Evolutionary conservation across 2,888 invertebrate genomes (phyloP).

Genomic region (Heliconius ismenius): DNA sequence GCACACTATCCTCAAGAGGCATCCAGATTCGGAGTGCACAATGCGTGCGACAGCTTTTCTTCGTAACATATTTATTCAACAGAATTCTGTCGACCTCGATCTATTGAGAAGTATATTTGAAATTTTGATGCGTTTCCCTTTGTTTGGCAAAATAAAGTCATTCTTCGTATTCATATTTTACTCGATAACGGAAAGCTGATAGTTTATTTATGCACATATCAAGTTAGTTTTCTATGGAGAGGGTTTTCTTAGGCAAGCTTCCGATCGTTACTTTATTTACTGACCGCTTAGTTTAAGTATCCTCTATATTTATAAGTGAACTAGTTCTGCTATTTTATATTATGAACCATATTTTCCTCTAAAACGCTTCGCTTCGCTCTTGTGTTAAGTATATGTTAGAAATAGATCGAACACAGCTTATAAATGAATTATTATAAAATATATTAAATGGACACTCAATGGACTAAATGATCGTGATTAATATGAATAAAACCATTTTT

Average conservation of each 20-base stretch:
- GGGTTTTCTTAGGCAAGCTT: constrained; percentile 25
- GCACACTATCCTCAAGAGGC: constrained; percentile 27
- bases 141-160: constrained; percentile 35
- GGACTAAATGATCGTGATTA: neutral
- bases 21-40: constrained; percentile 38
- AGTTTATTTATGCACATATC: constrained; percentile 37
- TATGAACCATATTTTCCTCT: neutral
- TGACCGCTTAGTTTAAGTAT: constrained; percentile 11
- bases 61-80: constrained; percentile 42
- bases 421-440: neutral
- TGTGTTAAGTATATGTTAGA: neutral
- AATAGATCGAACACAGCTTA: neutral
- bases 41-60: constrained; percentile 42
- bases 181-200: constrained; percentile 28
- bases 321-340: neutral
- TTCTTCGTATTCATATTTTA: constrained; percentile 36
- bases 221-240: constrained; percentile 28
- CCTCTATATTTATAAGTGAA: constrained; percentile 13
- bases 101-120: constrained; percentile 37
- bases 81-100: constrained; percentile 42
- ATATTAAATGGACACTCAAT: neutral
- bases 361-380: neutral
- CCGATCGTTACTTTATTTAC: constrained; percentile 23
- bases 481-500: neutral
- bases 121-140: constrained; percentile 40